Base-by-base conservation (phyloP, 2,888 invertebrate species). In the Drosophila mimica region DNA sequence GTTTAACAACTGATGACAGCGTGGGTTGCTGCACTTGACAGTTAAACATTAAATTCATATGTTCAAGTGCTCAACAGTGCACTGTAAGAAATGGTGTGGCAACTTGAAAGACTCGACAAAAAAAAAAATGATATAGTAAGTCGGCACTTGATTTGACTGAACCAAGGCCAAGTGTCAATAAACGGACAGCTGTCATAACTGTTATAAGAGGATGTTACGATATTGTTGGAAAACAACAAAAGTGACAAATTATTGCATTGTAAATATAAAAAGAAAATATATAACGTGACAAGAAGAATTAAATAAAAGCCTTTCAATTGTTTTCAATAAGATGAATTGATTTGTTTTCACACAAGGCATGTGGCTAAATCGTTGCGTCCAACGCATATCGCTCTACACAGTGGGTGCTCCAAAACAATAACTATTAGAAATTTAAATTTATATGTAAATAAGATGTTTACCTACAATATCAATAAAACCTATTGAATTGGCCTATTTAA, bases 311-410 rank as follows among this genome's bases (percentile, higher is more conserved):
- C 69, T 65, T 74, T 85, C 88, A 85, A 85, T 85, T 85, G 89
- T 79, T 84, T 89, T 87, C 67, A 83, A 85, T 85, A 71, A 81
- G 77, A 89, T 83, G 84, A 89, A 85, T 85, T 87, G 89, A 89
- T 89, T 87, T 89, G 89, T 76, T 86, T 79, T 78, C 53, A 56
- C 74, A 54, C 59, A 62, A 56, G 63, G 61, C 84, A 83, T 77
- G 75, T 77, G 72, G 73, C 79, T 75, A 52, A 70, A 66, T 74
- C 68, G 38, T 13, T 34, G 49, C 66, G 33, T 66, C 33, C 34
- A 60, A 15, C 36, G 25, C 38, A 58, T 62, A 67, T 17, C 28
- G 15, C 0, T 3, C 6, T 17, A 2, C 54, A 69, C 57, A 69
- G 69, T 69, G 15, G 3, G 11, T 7, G 2, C 6, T 52, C 51